These are phyloP conservation scores for Druon quercuslanigerum DNA, from an alignment of 1,140 invertebrate genomes.

Conservation along the genomic window DNA sequence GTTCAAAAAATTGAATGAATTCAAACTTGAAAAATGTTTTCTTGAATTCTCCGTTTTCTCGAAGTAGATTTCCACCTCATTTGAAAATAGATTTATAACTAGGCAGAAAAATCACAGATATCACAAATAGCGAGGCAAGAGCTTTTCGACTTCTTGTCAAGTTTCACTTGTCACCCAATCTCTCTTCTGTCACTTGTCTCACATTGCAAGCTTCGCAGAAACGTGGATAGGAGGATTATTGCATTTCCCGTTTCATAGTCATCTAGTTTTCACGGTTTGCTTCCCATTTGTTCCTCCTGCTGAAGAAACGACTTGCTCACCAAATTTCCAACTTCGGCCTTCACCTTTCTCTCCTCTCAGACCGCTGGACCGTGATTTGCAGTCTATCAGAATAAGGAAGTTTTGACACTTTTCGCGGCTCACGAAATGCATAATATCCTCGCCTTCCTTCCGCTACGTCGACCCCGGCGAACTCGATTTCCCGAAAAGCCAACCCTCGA, in stretches of 20 bases:
- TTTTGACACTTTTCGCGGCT: constrained; percentile 55
- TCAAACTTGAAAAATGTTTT: too few relatives aligned
- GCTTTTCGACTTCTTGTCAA: constrained; percentile 42
- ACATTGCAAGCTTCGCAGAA: constrained; percentile 48
- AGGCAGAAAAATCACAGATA: background rate
- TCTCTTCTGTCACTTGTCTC: constrained; percentile 33
- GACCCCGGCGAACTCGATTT: constrained; percentile 54
- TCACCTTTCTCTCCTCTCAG: constrained; percentile 38
- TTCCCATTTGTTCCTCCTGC: constrained; percentile 61
- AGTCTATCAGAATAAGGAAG: constrained; percentile 39
- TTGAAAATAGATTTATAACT: too few relatives aligned
- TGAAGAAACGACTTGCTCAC: constrained; percentile 41
- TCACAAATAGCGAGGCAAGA: constrained; percentile 32
- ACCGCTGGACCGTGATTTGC: constrained; percentile 49
- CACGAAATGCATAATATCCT: constrained; percentile 52
- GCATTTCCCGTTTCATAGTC: constrained; percentile 61
- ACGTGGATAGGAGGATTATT: constrained; percentile 63
- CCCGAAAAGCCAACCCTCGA: constrained; percentile 31
- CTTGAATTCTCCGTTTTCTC: too few relatives aligned
- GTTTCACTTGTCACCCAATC: constrained; percentile 48
- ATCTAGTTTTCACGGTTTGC: constrained; percentile 71
- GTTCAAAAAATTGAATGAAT: too few relatives aligned
- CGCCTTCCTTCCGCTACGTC: constrained; percentile 59
- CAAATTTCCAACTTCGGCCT: constrained; percentile 33
- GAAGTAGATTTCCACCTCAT: too few relatives aligned